A percentile compares a stretch with the other conserved stretches of the same genome.
phyloP scores from a whole-genome alignment of 64 coral and sea anemone species.

The Hydrozoanthus tunicans region DNA sequence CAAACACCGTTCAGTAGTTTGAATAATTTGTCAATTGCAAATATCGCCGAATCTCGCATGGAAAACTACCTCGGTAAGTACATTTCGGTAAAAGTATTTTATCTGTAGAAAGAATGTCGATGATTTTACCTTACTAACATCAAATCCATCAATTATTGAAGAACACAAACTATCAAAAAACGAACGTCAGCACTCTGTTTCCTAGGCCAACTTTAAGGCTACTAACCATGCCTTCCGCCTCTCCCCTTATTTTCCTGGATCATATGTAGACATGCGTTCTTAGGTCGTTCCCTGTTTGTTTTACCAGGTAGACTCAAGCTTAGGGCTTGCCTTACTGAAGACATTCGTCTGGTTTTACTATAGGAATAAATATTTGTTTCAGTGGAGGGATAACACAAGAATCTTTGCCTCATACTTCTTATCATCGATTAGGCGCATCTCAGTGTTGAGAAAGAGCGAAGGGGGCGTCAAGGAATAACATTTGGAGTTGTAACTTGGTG shows the following conservation, averaged over 20 bases:
- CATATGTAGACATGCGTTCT: neutral
- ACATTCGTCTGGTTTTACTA: no score
- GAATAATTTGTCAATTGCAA: slow-evolving; percentile 6
- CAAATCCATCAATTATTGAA: no score
- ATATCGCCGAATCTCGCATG: slow-evolving; percentile 25
- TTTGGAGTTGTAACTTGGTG: no score
- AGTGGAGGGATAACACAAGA: neutral
- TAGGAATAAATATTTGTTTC: neutral
- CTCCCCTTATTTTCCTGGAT: neutral
- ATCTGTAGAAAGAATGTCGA: no score
- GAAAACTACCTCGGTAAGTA: slow-evolving; percentile 21
- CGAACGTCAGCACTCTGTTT: no score
- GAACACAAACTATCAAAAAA: no score
- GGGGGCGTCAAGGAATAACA: no score
- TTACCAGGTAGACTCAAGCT: no score
- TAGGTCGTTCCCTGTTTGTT: neutral
- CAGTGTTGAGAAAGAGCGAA: no score
- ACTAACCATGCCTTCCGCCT: neutral
- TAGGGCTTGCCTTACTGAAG: no score
- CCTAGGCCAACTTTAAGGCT: neutral
- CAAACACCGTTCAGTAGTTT: slow-evolving; percentile 17
- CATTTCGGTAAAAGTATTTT: neutral
- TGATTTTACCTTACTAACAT: no score
- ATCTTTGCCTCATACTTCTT: neutral
- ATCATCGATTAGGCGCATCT: no score